These are phyloP conservation scores for Cylas formicarius DNA, from an alignment of 1,140 invertebrate genomes.

Conservation along the genomic window DNA sequence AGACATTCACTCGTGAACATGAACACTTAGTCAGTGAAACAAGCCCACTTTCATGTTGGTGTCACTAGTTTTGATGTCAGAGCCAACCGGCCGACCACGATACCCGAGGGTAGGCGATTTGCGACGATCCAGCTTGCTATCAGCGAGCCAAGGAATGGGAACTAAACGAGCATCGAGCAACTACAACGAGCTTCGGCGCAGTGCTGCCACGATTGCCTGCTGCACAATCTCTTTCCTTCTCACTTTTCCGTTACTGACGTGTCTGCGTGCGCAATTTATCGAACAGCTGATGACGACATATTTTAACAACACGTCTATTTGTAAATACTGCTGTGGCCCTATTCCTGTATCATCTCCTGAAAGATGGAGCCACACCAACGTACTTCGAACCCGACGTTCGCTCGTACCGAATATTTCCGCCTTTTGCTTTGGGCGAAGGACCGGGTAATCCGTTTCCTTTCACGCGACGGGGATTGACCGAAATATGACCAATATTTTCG, in stretches of 20 bases:
- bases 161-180: no score
- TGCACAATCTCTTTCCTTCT: constrained; percentile 8
- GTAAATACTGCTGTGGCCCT: constrained; percentile 16
- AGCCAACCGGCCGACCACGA: constrained; percentile 23
- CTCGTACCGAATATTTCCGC: constrained; percentile 5
- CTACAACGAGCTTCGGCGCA: constrained; percentile 16
- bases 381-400: constrained; percentile 10
- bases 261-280: constrained; percentile 30
- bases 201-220: constrained; percentile 11
- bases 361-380: constrained; percentile 17
- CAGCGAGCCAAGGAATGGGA: no score
- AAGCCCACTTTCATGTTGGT: constrained; percentile 36
- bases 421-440: background rate
- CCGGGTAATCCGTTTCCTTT: constrained; percentile 7
- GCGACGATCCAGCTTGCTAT: constrained; percentile 16
- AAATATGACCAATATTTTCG: constrained; percentile 4
- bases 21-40: constrained; percentile 33
- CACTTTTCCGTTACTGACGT: constrained; percentile 2
- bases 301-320: constrained; percentile 23
- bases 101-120: constrained; percentile 23
- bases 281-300: constrained; percentile 37
- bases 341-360: constrained; percentile 15
- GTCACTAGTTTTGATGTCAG: constrained; percentile 31
- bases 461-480: constrained; percentile 2
- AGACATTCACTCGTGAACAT: constrained; percentile 30